These are phyloP conservation scores for Poicephalus gulielmi DNA, from an alignment of 2,113 vertebrate genomes.

Conservation along the genomic window DNA sequence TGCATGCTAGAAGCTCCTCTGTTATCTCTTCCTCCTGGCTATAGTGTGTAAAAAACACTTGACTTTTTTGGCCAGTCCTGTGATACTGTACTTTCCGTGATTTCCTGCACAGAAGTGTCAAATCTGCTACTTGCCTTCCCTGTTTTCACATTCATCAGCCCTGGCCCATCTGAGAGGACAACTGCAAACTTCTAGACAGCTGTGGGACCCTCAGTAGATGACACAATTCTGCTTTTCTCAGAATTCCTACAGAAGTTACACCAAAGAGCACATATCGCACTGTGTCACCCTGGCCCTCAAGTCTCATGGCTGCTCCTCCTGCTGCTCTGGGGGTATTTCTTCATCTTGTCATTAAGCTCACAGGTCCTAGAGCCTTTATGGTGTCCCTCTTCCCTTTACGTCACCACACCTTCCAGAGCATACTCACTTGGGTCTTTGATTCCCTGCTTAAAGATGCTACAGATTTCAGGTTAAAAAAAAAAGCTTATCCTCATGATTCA, in stretches of 20 bases:
- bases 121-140: neutral
- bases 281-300: neutral
- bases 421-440: neutral
- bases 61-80: neutral
- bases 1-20: neutral
- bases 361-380: neutral
- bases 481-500: neutral
- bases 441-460: neutral
- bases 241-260: neutral
- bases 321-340: neutral
- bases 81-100: neutral
- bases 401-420: neutral
- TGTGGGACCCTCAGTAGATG: neutral
- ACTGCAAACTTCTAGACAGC: neutral
- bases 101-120: neutral
- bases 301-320: neutral
- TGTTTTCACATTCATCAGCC: neutral
- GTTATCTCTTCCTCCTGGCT: neutral
- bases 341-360: neutral
- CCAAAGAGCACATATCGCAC: rapidly evolving
- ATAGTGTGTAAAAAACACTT: neutral
- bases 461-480: neutral
- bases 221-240: neutral
- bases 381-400: neutral
- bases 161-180: neutral